A percentile compares a stretch with the other conserved stretches of the same genome.
Evolutionary conservation across 2,888 invertebrate genomes (phyloP).

Genomic region (Himalopsyche anomala): DNA sequence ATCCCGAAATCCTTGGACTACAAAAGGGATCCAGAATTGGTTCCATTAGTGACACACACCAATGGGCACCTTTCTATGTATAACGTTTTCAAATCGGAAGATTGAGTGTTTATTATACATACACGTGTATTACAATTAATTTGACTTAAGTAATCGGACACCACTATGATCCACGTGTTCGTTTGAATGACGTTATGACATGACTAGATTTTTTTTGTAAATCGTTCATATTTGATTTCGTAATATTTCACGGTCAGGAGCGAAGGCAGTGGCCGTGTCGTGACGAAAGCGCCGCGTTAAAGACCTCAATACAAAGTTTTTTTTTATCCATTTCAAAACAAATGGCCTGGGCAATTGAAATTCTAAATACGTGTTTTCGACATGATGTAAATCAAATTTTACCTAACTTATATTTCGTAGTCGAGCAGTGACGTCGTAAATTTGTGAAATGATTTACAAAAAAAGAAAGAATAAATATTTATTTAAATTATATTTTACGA

Average conservation of each 20-base stretch:
- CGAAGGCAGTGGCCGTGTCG: constrained; percentile 60
- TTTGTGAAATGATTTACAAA: too few relatives aligned
- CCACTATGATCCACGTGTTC: background rate
- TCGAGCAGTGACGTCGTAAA: too few relatives aligned
- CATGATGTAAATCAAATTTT: constrained; percentile 11
- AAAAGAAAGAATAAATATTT: too few relatives aligned
- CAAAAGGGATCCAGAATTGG: too few relatives aligned
- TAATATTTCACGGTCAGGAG: constrained; percentile 64
- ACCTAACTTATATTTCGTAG: background rate
- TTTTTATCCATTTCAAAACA: constrained; percentile 1
- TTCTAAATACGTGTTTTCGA: constrained; percentile 27
- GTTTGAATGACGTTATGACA: constrained; percentile 32
- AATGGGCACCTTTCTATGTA: too few relatives aligned
- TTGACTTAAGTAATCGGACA: too few relatives aligned
- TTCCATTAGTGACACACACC: too few relatives aligned
- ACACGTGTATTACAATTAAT: too few relatives aligned
- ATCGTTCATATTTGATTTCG: constrained; percentile 54
- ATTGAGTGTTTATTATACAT: too few relatives aligned
- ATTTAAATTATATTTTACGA: too few relatives aligned
- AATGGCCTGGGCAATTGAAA: constrained; percentile 13
- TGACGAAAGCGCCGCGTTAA: constrained; percentile 63
- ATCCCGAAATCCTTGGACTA: too few relatives aligned
- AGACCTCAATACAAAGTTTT: constrained; percentile 60
- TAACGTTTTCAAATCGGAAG: too few relatives aligned
- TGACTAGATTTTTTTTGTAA: constrained; percentile 29